These are phyloP conservation scores for Pomacea maculata DNA, from an alignment of 1,140 invertebrate species.

Conservation along the genomic window DNA sequence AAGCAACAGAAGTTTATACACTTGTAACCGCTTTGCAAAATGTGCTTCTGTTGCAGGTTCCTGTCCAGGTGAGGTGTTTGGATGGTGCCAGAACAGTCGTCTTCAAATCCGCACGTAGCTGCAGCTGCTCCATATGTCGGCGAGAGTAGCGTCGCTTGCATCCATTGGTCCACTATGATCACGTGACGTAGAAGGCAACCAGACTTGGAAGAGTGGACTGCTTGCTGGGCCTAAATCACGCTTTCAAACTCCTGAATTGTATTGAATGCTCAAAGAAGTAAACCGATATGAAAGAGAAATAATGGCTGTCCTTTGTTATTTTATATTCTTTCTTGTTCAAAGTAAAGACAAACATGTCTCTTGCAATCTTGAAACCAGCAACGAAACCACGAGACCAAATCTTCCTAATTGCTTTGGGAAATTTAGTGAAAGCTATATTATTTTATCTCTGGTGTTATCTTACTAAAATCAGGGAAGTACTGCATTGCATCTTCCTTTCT, in stretches of 20 bases:
- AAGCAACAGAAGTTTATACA: no score
- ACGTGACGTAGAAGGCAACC: not conserved
- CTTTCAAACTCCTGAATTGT: no score
- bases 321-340: not conserved
- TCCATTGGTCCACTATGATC: not conserved
- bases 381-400: no score
- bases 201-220: not conserved
- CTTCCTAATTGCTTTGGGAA: no score
- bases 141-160: constrained; percentile 18
- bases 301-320: not conserved
- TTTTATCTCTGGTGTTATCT: no score
- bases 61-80: constrained; percentile 77
- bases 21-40: not conserved
- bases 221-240: not conserved
- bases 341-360: not conserved
- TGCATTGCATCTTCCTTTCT: no score
- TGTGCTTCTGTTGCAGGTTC: constrained; percentile 69
- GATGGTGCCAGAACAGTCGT: constrained; percentile 79
- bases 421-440: no score
- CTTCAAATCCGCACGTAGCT: constrained; percentile 85
- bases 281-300: not conserved
- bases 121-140: constrained; percentile 73
- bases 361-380: no score
- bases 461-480: no score
- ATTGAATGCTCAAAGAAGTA: not conserved